phyloP scores from a whole-genome alignment of 2,888 invertebrate species.

The Strigamia maritima region DNA sequence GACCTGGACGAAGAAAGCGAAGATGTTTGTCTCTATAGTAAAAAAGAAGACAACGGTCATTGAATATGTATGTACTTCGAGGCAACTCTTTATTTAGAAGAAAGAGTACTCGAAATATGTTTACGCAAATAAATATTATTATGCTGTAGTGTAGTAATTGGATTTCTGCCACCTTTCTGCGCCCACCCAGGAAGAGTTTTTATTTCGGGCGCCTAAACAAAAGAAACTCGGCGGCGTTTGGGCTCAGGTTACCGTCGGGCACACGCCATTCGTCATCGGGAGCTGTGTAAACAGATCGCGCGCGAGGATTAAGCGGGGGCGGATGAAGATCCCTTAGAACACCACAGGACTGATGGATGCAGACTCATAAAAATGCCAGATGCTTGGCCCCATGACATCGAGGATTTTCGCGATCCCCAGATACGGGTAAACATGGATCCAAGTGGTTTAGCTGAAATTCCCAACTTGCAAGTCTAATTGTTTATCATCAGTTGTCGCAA shows the following conservation, averaged over 20 bases:
- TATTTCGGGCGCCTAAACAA: background rate
- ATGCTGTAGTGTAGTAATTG: background rate
- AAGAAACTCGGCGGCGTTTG: background rate
- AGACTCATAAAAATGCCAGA: background rate
- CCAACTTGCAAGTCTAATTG: background rate
- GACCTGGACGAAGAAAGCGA: background rate
- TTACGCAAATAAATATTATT: background rate
- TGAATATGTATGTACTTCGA: no score
- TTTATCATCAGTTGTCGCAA: background rate
- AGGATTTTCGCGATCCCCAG: no score
- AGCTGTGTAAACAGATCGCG: background rate
- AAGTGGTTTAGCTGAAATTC: background rate
- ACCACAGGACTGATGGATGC: background rate
- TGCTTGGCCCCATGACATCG: background rate
- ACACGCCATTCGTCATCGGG: background rate
- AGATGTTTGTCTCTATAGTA: no score
- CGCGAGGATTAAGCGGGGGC: background rate
- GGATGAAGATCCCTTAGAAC: background rate
- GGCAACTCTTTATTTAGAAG: no score
- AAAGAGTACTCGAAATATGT: no score
- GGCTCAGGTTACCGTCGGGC: background rate
- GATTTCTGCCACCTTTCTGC: background rate
- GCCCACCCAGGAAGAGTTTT: background rate
- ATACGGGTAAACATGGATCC: no score
- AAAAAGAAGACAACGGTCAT: no score